Evolutionary conservation across 92 coral and sea anemone species (phyloP).

Genomic region (Epizoanthus rinbou): DNA sequence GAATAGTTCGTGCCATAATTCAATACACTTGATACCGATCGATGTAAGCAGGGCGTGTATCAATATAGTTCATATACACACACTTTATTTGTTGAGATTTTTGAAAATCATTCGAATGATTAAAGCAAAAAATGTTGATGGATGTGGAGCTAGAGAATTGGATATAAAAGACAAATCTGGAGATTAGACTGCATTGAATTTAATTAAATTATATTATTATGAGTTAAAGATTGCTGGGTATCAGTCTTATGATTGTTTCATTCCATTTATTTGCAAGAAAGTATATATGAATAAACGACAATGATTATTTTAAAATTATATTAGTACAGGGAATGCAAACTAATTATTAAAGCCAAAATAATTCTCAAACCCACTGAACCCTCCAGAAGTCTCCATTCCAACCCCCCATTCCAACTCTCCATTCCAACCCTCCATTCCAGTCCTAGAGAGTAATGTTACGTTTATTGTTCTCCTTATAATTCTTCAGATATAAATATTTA

Average conservation of each 20-base stretch:
- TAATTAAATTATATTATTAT: conserved; percentile 13
- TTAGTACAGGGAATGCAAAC: conserved; percentile 3
- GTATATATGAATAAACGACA: conserved; percentile 17
- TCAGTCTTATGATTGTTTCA: too few relatives aligned
- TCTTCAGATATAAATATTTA: too few relatives aligned
- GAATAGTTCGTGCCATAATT: neutral
- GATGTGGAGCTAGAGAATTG: neutral
- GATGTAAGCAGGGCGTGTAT: neutral
- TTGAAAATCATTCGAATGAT: too few relatives aligned
- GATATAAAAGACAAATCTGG: neutral
- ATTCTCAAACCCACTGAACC: too few relatives aligned
- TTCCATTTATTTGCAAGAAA: too few relatives aligned
- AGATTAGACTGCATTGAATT: conserved; percentile 10
- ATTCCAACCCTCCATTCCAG: neutral
- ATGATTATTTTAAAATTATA: neutral
- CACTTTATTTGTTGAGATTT: too few relatives aligned
- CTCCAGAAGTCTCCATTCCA: too few relatives aligned
- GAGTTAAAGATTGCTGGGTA: too few relatives aligned
- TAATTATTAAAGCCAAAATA: neutral
- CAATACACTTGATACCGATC: neutral
- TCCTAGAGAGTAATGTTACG: neutral
- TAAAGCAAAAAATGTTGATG: too few relatives aligned
- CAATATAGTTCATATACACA: neutral
- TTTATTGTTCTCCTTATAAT: too few relatives aligned
- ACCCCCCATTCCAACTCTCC: too few relatives aligned